phyloP scores from a whole-genome alignment of 2,797 vertebrate species.

The Anolis apletophallus region DNA sequence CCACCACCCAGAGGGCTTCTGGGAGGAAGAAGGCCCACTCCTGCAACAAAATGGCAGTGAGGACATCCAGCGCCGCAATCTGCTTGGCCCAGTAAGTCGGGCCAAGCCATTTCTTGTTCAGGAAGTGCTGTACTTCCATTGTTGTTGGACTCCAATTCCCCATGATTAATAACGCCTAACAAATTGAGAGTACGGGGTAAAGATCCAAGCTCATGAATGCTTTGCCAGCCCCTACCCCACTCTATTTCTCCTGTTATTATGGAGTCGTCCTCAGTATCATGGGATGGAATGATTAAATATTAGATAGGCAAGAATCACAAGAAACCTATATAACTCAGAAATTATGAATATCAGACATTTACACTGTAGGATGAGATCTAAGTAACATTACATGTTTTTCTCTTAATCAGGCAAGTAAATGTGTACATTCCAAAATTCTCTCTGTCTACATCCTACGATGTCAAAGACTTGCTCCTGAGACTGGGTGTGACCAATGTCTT shows the following conservation, averaged over 20 bases:
- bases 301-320: not conserved
- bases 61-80: too few relatives aligned
- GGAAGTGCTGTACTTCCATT: not conserved
- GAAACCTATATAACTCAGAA: not conserved
- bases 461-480: constrained; percentile 45
- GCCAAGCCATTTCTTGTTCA: too few relatives aligned
- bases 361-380: accelerated
- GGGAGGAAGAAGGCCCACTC: too few relatives aligned
- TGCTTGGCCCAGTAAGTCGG: too few relatives aligned
- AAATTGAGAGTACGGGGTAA: not conserved
- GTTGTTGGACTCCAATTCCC: too few relatives aligned
- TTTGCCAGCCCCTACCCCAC: not conserved
- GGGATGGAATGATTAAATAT: not conserved
- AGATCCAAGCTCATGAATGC: too few relatives aligned
- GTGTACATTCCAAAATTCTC: constrained; percentile 62
- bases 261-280: not conserved
- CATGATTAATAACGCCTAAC: not conserved
- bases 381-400: constrained; percentile 41
- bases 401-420: constrained; percentile 55
- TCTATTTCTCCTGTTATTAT: not conserved
- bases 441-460: constrained; percentile 49
- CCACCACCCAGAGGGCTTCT: too few relatives aligned
- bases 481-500: constrained; percentile 68
- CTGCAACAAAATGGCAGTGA: too few relatives aligned
- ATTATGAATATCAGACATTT: too few relatives aligned